These are phyloP conservation scores for Parapsyche elsis DNA, from an alignment of 1,140 invertebrate species.

Conservation along the genomic window DNA sequence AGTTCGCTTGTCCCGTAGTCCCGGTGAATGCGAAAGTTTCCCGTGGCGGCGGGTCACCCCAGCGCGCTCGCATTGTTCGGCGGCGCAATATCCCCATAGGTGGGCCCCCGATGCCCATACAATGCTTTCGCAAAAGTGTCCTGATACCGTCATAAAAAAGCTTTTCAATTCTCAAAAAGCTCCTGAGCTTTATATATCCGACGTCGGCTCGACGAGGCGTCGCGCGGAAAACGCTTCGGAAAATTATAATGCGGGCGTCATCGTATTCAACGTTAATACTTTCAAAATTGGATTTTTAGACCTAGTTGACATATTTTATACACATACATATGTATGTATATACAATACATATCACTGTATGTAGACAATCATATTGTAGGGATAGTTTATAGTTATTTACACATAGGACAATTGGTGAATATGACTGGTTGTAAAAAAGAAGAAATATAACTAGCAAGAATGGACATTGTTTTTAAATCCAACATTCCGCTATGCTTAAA, in stretches of 20 bases:
- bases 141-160: conserved; percentile 58
- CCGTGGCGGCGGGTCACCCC: conserved; percentile 41
- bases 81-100: conserved; percentile 52
- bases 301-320: too few species aligned
- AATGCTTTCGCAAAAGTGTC: conserved; percentile 57
- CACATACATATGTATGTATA: too few species aligned
- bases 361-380: too few species aligned
- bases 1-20: not conserved
- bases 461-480: too few species aligned
- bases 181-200: conserved; percentile 51
- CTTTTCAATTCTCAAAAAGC: conserved; percentile 57
- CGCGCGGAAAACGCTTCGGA: not conserved
- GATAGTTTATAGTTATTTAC: too few species aligned
- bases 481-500: too few species aligned
- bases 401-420: too few species aligned
- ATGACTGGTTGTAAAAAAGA: too few species aligned
- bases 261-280: not conserved
- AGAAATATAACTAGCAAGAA: too few species aligned
- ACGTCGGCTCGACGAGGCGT: conserved; percentile 45
- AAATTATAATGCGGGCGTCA: not conserved
- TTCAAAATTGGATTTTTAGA: not conserved
- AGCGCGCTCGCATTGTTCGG: conserved; percentile 52
- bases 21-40: conserved; percentile 48
- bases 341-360: too few species aligned
- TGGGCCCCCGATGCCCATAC: conserved; percentile 55